phyloP scores from a whole-genome alignment of 2,113 vertebrate species.

The Paracanthobrama guichenoti region DNA sequence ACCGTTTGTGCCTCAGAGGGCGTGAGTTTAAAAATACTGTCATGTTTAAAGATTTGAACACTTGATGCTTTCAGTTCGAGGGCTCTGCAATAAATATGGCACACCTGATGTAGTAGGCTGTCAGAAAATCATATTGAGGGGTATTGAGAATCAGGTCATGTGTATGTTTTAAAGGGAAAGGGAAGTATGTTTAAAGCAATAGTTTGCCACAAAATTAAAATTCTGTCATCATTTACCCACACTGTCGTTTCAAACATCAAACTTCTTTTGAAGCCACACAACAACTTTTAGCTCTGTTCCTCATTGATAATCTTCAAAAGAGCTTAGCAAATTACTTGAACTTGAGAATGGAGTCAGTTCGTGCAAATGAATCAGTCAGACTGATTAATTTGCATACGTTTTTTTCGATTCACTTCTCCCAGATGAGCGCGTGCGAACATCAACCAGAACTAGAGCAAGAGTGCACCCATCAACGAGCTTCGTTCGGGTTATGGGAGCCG shows the following conservation, averaged over 20 bases:
- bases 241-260: too few species aligned
- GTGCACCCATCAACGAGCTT: too few species aligned
- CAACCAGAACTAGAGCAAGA: too few species aligned
- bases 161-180: conserved; percentile 14
- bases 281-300: not conserved
- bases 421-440: too few species aligned
- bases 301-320: not conserved
- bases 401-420: too few species aligned
- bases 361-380: not conserved
- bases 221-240: not conserved
- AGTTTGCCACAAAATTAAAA: not conserved
- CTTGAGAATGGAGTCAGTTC: too few species aligned
- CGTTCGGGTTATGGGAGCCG: too few species aligned
- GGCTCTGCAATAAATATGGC: conserved; percentile 20
- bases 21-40: conserved; percentile 6
- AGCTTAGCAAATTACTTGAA: not conserved
- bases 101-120: conserved; percentile 34
- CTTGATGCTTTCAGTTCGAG: conserved; percentile 8
- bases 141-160: conserved; percentile 3
- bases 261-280: not conserved
- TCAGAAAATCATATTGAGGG: conserved; percentile 29
- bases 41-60: conserved; percentile 3
- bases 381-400: too few species aligned
- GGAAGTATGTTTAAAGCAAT: conserved; percentile 11
- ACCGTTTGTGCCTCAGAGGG: not conserved